Conservation (phyloP, 2,888 invertebrate species). For the Drosophila maculinotata region DNA sequence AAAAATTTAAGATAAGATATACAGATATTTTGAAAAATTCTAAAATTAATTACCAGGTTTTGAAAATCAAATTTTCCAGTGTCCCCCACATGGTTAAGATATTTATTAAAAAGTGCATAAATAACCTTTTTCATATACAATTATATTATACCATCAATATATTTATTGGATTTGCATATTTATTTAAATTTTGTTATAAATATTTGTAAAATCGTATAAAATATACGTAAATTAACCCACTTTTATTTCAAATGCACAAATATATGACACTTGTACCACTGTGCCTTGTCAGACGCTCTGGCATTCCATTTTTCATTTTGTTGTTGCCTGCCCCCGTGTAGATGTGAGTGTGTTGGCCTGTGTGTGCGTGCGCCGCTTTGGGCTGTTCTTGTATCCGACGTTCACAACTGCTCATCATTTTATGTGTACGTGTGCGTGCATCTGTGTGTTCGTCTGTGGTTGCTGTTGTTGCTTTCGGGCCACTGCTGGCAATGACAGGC, state of each 20-base stretch:
- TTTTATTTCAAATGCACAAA: not conserved
- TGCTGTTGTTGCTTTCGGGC: constrained; percentile 31
- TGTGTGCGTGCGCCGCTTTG: constrained; percentile 55
- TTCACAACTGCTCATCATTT: constrained; percentile 47
- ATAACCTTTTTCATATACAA: too few relatives aligned
- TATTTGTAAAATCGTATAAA: too few relatives aligned
- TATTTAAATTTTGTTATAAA: too few relatives aligned
- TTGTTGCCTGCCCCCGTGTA: constrained; percentile 39
- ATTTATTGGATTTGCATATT: too few relatives aligned
- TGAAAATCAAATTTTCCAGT: too few relatives aligned
- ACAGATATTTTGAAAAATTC: too few relatives aligned
- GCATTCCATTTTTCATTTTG: constrained; percentile 78
- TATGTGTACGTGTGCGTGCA: constrained; percentile 17
- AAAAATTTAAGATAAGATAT: too few relatives aligned
- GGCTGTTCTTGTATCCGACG: constrained; percentile 51
- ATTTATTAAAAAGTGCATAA: too few relatives aligned
- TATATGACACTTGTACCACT: constrained; percentile 45
- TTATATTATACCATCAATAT: too few relatives aligned
- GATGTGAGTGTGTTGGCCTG: constrained; percentile 21
- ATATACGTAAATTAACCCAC: too few relatives aligned
- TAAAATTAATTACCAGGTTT: not conserved
- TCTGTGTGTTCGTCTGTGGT: constrained; percentile 26
- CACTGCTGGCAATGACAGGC: constrained; percentile 56
- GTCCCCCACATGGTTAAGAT: too few relatives aligned
- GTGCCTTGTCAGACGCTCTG: constrained; percentile 47